phyloP scores from a whole-genome alignment of 30 jellyfish, hydroid and myxozoan species.

The Chrysaora quinquecirrha region DNA sequence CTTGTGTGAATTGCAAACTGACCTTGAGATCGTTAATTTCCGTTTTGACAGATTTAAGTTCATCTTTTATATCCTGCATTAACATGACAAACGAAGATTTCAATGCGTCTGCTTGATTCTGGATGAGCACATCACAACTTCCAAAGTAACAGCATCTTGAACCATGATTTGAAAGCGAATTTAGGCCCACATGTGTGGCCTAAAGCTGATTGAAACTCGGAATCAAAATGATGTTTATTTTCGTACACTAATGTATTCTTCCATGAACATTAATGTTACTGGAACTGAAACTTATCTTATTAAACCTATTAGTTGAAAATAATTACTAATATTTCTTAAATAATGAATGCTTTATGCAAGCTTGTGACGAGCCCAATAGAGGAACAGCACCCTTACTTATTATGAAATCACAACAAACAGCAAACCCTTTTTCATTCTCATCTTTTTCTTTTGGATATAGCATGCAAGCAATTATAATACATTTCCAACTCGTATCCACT shows the following conservation, averaged over 20 bases:
- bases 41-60: slow-evolving; percentile 8
- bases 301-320: not conserved
- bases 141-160: slow-evolving; percentile 32
- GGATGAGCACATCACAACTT: slow-evolving; percentile 38
- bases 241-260: not conserved
- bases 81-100: slow-evolving; percentile 15
- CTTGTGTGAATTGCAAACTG: slow-evolving; percentile 48
- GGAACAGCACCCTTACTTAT: too few species aligned
- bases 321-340: not conserved
- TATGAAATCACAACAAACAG: too few species aligned
- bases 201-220: not conserved
- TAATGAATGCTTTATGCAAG: not conserved
- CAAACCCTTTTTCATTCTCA: too few species aligned
- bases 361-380: too few species aligned
- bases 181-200: not conserved
- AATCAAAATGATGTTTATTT: not conserved
- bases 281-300: not conserved
- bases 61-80: slow-evolving; percentile 46
- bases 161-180: not conserved
- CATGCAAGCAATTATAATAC: too few species aligned
- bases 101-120: slow-evolving; percentile 53
- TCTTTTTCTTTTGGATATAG: too few species aligned
- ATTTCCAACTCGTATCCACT: too few species aligned
- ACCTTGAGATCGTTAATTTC: slow-evolving; percentile 42
- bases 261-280: not conserved